phyloP scores from a whole-genome alignment of 2,888 invertebrate genomes.

The Argynnis bischoffii region DNA sequence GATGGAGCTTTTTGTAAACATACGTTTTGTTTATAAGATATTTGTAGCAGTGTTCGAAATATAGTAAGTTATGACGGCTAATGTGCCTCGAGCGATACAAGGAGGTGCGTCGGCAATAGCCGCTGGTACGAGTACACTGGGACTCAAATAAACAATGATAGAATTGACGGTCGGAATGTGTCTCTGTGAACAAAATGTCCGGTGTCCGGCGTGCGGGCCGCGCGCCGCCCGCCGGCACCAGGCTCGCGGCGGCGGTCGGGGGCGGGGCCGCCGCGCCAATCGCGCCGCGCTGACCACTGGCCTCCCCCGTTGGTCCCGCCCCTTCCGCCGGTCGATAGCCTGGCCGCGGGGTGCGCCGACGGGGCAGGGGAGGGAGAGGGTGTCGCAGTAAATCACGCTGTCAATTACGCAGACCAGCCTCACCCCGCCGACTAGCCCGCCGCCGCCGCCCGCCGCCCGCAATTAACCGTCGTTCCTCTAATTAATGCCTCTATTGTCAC shows the following conservation, averaged over 20 bases:
- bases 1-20: too few species aligned
- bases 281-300: constrained; percentile 49
- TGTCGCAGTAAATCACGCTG: constrained; percentile 46
- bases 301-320: constrained; percentile 17
- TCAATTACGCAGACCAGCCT: constrained; percentile 42
- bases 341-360: not conserved
- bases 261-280: constrained; percentile 49
- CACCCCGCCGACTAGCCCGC: constrained; percentile 25
- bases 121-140: not conserved
- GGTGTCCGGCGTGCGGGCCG: constrained; percentile 25
- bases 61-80: too few species aligned
- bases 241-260: constrained; percentile 33
- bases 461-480: constrained; percentile 36
- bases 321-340: not conserved
- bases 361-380: constrained; percentile 30
- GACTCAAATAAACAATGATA: not conserved
- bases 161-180: not conserved
- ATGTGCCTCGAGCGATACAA: too few species aligned
- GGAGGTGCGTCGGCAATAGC: too few species aligned
- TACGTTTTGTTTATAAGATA: too few species aligned
- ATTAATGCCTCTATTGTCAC: constrained; percentile 38
- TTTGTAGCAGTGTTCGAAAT: too few species aligned
- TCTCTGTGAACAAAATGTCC: constrained; percentile 26
- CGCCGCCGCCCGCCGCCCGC: constrained; percentile 31
- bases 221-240: constrained; percentile 31